Percentiles rank a stretch among this genome's conserved stretches.
Evolutionary conservation across 2,797 vertebrate genomes (phyloP).

Genomic region (Cuculus canorus): DNA sequence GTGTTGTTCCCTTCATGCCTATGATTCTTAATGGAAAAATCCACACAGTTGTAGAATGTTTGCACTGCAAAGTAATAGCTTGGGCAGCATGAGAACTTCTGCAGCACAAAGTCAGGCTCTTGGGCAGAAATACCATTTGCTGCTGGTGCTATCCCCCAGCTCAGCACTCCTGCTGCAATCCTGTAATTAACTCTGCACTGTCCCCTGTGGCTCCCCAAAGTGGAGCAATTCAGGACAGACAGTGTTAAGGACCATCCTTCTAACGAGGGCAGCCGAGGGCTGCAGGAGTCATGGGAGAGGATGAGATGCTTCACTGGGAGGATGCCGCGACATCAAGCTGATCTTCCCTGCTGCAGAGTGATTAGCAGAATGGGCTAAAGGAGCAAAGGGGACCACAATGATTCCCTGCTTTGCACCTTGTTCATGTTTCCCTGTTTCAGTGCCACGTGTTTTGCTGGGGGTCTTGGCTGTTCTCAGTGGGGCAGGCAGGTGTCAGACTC

Average conservation of each 20-base stretch:
- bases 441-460: neutral
- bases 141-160: neutral
- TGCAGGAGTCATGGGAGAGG: neutral
- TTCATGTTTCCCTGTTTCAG: neutral
- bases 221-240: neutral
- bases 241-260: neutral
- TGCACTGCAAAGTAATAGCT: neutral
- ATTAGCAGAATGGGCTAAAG: neutral
- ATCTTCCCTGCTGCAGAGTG: neutral
- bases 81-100: neutral
- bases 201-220: neutral
- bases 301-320: rapidly evolving
- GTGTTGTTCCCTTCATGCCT: neutral
- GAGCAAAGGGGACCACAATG: neutral
- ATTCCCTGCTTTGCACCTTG: neutral
- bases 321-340: rapidly evolving
- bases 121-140: neutral
- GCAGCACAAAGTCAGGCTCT: neutral
- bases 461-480: neutral
- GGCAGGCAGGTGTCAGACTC: neutral
- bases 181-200: neutral
- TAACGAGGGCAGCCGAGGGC: neutral
- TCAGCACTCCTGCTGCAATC: neutral
- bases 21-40: neutral
- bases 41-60: neutral